A percentile compares a stretch with the other conserved stretches of the same genome.
Evolutionary conservation across 2,113 vertebrate species (phyloP).

Genomic region (Puma concolor): DNA sequence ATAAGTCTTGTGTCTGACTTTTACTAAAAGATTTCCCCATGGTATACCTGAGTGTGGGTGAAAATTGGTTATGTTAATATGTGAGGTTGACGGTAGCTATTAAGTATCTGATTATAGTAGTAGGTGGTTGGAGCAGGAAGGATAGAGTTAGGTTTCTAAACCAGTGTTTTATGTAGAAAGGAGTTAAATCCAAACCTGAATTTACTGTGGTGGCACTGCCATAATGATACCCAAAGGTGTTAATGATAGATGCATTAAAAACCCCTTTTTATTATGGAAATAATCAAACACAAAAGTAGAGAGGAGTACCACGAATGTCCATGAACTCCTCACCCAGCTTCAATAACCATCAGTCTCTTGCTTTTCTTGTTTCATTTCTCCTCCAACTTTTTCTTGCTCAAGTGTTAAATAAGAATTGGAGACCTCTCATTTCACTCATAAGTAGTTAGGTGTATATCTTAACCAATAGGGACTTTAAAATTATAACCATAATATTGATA

Average conservation of each 20-base stretch:
- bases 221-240: not conserved
- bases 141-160: slow-evolving; percentile 4
- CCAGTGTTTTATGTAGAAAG: not conserved
- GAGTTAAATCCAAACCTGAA: not conserved
- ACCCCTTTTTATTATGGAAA: not conserved
- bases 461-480: slow-evolving; percentile 42
- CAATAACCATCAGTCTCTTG: not conserved
- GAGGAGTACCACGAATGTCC: not conserved
- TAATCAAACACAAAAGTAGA: not conserved
- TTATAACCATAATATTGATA: not conserved
- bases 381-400: not conserved
- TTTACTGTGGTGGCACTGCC: not conserved
- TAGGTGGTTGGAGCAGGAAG: not conserved
- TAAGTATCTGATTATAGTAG: not conserved
- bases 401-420: slow-evolving; percentile 19
- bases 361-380: not conserved
- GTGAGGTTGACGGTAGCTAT: not conserved
- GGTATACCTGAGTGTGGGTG: not conserved
- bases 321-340: not conserved
- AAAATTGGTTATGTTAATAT: not conserved
- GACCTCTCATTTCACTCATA: not conserved
- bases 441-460: not conserved
- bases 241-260: not conserved
- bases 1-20: not conserved
- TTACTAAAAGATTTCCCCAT: not conserved